Evolutionary conservation across 2,113 vertebrate species (phyloP).

Genomic region (Piprites chloris): DNA sequence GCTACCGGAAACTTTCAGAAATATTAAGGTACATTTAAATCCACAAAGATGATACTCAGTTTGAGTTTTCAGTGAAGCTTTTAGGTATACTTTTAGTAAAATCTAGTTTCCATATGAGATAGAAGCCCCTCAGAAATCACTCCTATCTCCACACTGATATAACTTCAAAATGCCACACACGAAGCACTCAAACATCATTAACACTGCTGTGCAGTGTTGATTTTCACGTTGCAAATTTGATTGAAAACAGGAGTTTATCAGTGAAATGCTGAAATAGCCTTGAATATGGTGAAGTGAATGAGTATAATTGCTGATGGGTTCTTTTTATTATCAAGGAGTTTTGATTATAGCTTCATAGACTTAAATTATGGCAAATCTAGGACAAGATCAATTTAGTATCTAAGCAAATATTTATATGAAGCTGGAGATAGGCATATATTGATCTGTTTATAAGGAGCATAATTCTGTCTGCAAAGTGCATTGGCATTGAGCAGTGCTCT

Average conservation of each 20-base stretch:
- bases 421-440: conserved; percentile 35
- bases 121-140: not conserved
- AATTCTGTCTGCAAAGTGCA: conserved; percentile 2
- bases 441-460: conserved; percentile 33
- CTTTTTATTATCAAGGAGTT: conserved; percentile 53
- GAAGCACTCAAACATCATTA: conserved; percentile 24
- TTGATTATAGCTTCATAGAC: conserved; percentile 56
- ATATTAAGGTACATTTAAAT: not conserved
- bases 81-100: not conserved
- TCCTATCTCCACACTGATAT: not conserved
- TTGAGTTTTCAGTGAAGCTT: not conserved
- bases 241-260: conserved; percentile 55
- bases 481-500: not conserved
- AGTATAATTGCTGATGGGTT: conserved; percentile 54
- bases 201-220: conserved; percentile 23
- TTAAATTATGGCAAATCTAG: conserved; percentile 52
- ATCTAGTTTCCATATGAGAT: not conserved
- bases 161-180: conserved; percentile 24
- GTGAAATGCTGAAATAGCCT: conserved; percentile 38
- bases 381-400: conserved; percentile 61
- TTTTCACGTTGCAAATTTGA: conserved; percentile 24
- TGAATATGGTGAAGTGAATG: conserved; percentile 38
- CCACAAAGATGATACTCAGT: not conserved
- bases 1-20: not conserved
- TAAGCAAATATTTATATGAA: conserved; percentile 58